A percentile compares a stretch with the other conserved stretches of the same genome.
Conservation (phyloP, 2,888 invertebrate genomes). For the Orthosia incerta region DNA sequence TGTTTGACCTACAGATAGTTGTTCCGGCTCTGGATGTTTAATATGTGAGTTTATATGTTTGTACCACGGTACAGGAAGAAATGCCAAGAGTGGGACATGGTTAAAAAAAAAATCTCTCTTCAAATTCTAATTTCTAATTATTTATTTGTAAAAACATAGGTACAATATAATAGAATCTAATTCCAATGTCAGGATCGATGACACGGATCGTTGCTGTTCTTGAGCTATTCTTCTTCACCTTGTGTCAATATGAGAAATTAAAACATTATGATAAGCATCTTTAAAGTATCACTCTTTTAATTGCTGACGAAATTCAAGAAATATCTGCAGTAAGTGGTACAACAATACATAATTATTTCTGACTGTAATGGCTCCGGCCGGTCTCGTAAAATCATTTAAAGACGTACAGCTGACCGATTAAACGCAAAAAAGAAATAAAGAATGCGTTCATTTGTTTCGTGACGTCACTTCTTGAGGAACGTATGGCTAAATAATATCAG, state of each 20-base stretch:
- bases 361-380: background rate
- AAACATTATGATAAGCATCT: background rate
- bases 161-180: too few relatives aligned
- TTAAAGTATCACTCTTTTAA: background rate
- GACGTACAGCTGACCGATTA: constrained; percentile 4
- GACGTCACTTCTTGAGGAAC: background rate
- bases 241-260: background rate
- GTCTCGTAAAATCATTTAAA: constrained; percentile 15
- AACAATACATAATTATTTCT: constrained; percentile 2
- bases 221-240: background rate
- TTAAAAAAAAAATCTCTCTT: background rate
- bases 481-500: too few relatives aligned
- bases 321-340: constrained; percentile 2
- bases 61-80: too few relatives aligned
- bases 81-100: too few relatives aligned
- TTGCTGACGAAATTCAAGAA: background rate
- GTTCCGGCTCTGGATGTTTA: too few relatives aligned
- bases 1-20: too few relatives aligned
- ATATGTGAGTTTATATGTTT: too few relatives aligned
- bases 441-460: background rate
- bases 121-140: too few relatives aligned
- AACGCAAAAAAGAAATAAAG: background rate
- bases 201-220: background rate
- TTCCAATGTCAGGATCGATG: too few relatives aligned
- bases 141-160: background rate